Evolutionary conservation across 1,140 invertebrate species (phyloP).

Genomic region (Leptinotarsa defecta): DNA sequence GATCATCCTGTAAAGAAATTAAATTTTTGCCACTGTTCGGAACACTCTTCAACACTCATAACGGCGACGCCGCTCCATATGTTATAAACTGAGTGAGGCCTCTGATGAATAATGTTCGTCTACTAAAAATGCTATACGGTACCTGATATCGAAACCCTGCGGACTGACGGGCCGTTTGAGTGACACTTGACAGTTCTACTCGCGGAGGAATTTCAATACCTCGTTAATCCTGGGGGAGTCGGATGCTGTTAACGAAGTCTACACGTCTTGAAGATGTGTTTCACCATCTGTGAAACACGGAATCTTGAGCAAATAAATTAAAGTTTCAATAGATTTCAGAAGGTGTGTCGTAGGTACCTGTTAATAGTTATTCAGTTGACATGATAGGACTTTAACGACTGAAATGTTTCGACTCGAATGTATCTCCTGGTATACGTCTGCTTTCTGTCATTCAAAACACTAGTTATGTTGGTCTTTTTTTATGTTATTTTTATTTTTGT

Average conservation of each 20-base stretch:
- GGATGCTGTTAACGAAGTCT: neutral
- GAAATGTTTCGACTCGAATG: neutral
- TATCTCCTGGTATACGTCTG: neutral
- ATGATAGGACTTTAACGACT: neutral
- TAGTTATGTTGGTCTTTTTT: neutral
- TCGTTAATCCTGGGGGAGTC: neutral
- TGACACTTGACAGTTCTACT: conserved; percentile 8
- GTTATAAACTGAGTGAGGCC: too few relatives aligned
- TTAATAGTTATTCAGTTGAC: neutral
- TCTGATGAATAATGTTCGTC: too few relatives aligned
- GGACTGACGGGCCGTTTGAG: neutral
- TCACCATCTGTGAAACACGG: neutral
- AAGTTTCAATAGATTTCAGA: neutral
- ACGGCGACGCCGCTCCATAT: too few relatives aligned
- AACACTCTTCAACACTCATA: too few relatives aligned
- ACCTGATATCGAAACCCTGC: neutral
- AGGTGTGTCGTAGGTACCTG: neutral
- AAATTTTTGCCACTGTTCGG: too few relatives aligned
- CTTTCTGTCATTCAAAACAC: neutral
- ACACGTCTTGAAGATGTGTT: neutral
- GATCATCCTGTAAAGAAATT: too few relatives aligned
- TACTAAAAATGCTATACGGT: neutral
- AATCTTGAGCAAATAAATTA: neutral
- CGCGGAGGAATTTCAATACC: neutral
- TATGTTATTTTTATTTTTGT: neutral